Evolutionary conservation across 2,888 invertebrate genomes (phyloP), one percentile per base, ranked within the genome.

Genomic region (Cerceris rybyensis): DNA sequence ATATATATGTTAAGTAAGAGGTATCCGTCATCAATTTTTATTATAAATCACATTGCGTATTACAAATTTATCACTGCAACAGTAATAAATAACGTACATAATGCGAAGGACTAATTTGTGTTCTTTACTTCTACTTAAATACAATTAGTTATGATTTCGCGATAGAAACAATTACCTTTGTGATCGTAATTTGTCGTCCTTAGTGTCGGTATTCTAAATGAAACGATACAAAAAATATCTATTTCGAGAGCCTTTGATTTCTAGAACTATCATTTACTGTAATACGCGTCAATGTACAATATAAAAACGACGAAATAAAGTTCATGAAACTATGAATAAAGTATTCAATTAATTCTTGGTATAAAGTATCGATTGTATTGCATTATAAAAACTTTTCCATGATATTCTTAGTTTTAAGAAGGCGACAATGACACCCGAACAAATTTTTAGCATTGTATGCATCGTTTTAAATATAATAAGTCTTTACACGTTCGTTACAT

Each of bases 11-110:
- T 28, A 28, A 28, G 4, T 28, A 28, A 28, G 28, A 28, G 28
- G 28, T 2, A 28, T 28, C 28, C 28, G 4, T 28, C 1, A 28
- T 28, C 1, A 16, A 50, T 46, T 75, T 69, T 71, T 71, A 65
- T 73, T 79, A 78, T 11, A 73, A 78, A 72, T 16, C 17, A 54
- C 39, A 42, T 54, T 75, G 14, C 49, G 17, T 54, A 50, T 64
- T 73, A 78, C 63, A 70, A 78, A 78, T 69, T 58, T 11, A 72
- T 66, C 17, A 66, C 52, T 63, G n/a, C 49, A 16, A 16, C 13
- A 46, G 17, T 64, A 70, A 70, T 28, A 28, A 54, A 60, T 16
- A 11, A 28, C 41, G 46, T 58, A 11, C 9, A 50, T 7, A 50
- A 59, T 54, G 52, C 43, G 46, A 42, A 43, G 57, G 14, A 17